phyloP scores from a whole-genome alignment of 2,113 vertebrate species.

The Eurypyga helias region DNA sequence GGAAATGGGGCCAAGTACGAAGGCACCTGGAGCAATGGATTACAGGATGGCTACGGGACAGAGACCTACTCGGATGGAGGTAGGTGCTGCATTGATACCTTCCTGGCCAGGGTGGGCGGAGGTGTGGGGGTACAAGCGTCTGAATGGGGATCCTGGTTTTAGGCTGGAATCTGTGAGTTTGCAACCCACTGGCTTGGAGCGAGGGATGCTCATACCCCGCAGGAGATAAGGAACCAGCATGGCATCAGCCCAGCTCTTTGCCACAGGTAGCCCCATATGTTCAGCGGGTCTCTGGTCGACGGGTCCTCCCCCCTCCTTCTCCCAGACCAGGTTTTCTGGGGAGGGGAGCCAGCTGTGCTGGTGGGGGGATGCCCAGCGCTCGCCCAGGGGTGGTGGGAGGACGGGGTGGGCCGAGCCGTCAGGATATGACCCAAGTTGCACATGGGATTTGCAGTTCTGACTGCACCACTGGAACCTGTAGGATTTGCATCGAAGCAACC shows the following conservation, averaged over 20 bases:
- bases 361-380: accelerated
- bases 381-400: neutral
- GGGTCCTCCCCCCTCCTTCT: neutral
- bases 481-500: neutral
- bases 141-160: accelerated
- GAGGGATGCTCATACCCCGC: neutral
- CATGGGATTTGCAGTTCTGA: neutral
- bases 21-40: constrained; percentile 98
- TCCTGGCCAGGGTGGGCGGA: neutral
- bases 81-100: constrained; percentile 69
- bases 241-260: constrained; percentile 3
- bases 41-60: constrained; percentile 98
- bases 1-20: constrained; percentile 95
- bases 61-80: constrained; percentile 99
- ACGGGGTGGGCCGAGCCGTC: neutral
- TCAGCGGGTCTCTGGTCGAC: neutral
- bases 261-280: constrained; percentile 67
- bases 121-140: neutral
- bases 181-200: neutral
- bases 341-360: neutral
- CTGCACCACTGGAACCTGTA: constrained; percentile 51
- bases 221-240: neutral
- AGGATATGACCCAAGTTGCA: neutral
- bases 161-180: neutral
- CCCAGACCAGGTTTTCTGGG: neutral